Evolutionary conservation across 2,797 vertebrate genomes (phyloP).

Genomic region (Sciaenops ocellatus): DNA sequence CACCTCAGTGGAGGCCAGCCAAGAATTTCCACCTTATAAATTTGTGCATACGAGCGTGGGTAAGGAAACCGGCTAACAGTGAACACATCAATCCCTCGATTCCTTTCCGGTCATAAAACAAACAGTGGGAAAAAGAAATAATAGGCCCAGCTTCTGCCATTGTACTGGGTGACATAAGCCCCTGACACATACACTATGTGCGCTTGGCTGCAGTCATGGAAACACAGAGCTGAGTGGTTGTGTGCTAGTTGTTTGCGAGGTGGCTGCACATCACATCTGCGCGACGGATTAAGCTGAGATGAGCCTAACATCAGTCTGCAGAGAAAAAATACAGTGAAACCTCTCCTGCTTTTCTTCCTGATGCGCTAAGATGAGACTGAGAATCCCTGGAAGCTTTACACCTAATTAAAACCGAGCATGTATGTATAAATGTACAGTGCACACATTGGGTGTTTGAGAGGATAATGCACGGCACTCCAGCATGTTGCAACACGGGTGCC

Average conservation of each 20-base stretch:
- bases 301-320: constrained; percentile 67
- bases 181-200: constrained; percentile 32
- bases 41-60: constrained; percentile 54
- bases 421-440: constrained; percentile 38
- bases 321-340: constrained; percentile 53
- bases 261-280: constrained; percentile 60
- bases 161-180: constrained; percentile 51
- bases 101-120: constrained; percentile 67
- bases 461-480: constrained; percentile 42
- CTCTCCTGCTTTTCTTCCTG: constrained; percentile 44
- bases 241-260: constrained; percentile 47
- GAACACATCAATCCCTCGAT: constrained; percentile 63
- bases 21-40: constrained; percentile 57
- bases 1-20: constrained; percentile 54
- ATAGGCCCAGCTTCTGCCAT: constrained; percentile 47
- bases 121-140: constrained; percentile 66
- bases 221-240: constrained; percentile 50
- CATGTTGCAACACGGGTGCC: constrained; percentile 45
- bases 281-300: constrained; percentile 65
- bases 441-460: constrained; percentile 29
- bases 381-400: constrained; percentile 50
- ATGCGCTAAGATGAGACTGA: constrained; percentile 42
- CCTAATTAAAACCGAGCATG: constrained; percentile 65
- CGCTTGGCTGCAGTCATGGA: constrained; percentile 52
- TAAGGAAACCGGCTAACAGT: constrained; percentile 43